Conservation (phyloP, 2,888 invertebrate genomes). For the Tachina lurida region DNA sequence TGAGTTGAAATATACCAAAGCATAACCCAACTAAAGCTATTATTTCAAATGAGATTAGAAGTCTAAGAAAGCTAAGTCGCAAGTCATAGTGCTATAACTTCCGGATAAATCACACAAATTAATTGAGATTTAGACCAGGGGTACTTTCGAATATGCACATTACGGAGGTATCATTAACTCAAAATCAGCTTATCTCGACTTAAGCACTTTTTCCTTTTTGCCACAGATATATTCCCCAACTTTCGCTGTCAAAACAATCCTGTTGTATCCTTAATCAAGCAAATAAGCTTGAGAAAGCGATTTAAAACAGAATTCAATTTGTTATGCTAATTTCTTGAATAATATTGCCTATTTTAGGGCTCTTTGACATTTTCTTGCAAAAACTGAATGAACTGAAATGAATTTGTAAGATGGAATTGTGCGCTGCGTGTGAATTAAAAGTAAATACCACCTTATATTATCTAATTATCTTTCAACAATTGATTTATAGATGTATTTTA, state of each 20-base stretch:
- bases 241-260: background rate
- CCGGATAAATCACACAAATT: too few relatives aligned
- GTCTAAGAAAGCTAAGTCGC: too few relatives aligned
- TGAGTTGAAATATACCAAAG: too few relatives aligned
- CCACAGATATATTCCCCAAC: background rate
- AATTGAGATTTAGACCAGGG: too few relatives aligned
- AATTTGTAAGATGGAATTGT: constrained; percentile 16
- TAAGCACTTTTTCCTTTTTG: too few relatives aligned
- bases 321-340: background rate
- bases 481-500: constrained; percentile 68
- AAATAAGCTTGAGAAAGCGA: background rate
- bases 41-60: too few relatives aligned
- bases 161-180: too few relatives aligned
- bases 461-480: constrained; percentile 70
- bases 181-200: too few relatives aligned
- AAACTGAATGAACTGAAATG: constrained; percentile 26
- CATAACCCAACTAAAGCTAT: too few relatives aligned
- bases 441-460: constrained; percentile 63
- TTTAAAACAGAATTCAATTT: background rate
- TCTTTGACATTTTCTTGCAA: background rate
- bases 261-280: background rate
- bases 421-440: constrained; percentile 36
- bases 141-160: too few relatives aligned
- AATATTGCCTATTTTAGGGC: constrained; percentile 22
- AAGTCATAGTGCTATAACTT: too few relatives aligned